These are phyloP conservation scores for Pegea sp. DNA, from an alignment of 23 tunicate species.

Conservation along the genomic window DNA sequence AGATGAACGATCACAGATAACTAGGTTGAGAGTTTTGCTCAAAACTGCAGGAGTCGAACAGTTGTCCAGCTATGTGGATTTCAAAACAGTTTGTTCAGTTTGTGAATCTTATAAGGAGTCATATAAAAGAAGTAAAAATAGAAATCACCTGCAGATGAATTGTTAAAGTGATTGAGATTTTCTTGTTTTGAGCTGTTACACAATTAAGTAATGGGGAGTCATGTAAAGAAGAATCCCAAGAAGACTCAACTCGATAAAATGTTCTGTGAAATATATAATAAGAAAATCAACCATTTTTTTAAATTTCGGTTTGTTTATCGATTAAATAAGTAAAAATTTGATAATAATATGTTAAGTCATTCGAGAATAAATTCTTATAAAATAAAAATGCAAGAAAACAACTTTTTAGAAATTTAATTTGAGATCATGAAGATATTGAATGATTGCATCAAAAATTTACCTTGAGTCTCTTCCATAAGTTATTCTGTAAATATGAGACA, in stretches of 20 bases:
- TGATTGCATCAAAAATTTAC: conserved; percentile 2
- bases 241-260: conserved; percentile 58
- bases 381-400: too few species aligned
- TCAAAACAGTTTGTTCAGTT: neutral
- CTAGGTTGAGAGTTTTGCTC: conserved; percentile 39
- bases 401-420: too few species aligned
- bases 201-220: conserved; percentile 47
- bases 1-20: conserved; percentile 46
- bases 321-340: too few species aligned
- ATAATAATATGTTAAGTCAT: too few species aligned
- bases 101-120: too few species aligned
- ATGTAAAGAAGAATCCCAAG: conserved; percentile 89
- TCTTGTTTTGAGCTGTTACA: conserved; percentile 41
- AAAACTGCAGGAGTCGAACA: conserved; percentile 42
- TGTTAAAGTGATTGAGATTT: conserved; percentile 52
- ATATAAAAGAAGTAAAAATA: too few species aligned
- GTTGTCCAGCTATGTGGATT: conserved; percentile 38
- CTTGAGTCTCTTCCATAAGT: conserved; percentile 67
- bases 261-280: conserved; percentile 34
- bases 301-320: too few species aligned
- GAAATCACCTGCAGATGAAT: conserved; percentile 29
- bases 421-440: too few species aligned
- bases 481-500: conserved; percentile 22
- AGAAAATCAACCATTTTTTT: too few species aligned
- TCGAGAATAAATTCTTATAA: too few species aligned